A percentile compares a stretch with the other conserved stretches of the same genome.
These are phyloP conservation scores for Bombus fervidus DNA, from an alignment of 1,140 invertebrate species.

Conservation along the genomic window DNA sequence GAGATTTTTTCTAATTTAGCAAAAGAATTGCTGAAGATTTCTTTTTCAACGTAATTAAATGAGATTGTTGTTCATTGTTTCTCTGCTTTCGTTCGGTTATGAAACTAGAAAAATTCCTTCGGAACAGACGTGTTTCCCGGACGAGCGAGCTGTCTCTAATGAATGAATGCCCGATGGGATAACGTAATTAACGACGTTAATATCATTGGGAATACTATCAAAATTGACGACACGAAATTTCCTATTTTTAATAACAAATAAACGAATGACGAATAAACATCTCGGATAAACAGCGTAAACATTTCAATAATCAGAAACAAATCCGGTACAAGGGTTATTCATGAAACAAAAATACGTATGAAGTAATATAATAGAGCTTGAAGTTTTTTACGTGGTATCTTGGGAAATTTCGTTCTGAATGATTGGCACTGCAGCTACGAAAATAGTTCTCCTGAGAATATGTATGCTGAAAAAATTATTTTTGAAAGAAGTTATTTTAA, in stretches of 20 bases:
- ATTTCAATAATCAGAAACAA: neutral
- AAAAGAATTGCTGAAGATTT: neutral
- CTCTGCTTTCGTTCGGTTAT: neutral
- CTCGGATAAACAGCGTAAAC: too few species aligned
- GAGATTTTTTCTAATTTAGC: neutral
- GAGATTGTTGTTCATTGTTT: neutral
- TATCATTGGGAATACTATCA: conserved; percentile 25
- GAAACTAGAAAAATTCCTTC: conserved; percentile 22
- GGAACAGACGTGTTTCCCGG: conserved; percentile 37
- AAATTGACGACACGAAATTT: conserved; percentile 15
- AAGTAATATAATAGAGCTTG: neutral
- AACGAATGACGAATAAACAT: neutral
- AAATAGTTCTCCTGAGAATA: neutral
- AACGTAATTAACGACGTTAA: conserved; percentile 61
- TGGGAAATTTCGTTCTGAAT: neutral
- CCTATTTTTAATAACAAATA: neutral
- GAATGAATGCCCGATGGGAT: conserved; percentile 63
- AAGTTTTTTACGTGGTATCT: neutral
- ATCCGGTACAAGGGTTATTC: neutral
- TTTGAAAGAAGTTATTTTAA: neutral
- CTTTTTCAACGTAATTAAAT: neutral
- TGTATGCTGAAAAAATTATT: neutral
- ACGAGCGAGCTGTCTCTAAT: conserved; percentile 40
- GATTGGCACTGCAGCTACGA: neutral
- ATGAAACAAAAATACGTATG: neutral